Percentiles rank a stretch among this genome's conserved stretches.
Conservation (phyloP, 2,797 vertebrate species). For the Molossus molossus region DNA sequence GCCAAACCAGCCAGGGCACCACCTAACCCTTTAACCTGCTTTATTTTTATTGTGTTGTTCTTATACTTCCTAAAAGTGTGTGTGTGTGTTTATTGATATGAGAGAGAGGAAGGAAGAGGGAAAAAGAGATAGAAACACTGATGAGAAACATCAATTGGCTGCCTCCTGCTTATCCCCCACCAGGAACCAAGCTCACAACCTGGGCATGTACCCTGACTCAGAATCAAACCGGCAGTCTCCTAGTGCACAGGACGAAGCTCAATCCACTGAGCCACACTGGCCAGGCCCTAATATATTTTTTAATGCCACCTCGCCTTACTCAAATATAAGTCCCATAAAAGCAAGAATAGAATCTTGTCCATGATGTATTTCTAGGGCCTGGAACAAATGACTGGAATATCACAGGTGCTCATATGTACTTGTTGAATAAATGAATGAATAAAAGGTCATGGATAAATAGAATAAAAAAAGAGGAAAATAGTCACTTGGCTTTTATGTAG, state of each 20-base stretch:
- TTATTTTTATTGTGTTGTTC: constrained; percentile 19
- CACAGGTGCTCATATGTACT: neutral
- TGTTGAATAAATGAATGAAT: constrained; percentile 35
- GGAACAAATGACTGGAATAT: constrained; percentile 23
- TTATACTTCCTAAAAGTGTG: neutral
- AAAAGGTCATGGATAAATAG: neutral
- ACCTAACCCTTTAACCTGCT: neutral
- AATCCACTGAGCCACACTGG: too few relatives aligned
- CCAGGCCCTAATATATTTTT: neutral
- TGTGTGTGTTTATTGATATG: too few relatives aligned
- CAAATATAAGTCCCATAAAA: constrained; percentile 3
- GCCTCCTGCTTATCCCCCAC: too few relatives aligned
- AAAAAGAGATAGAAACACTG: too few relatives aligned
- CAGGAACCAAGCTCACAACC: too few relatives aligned
- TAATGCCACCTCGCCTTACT: neutral
- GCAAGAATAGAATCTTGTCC: neutral
- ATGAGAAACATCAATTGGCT: too few relatives aligned
- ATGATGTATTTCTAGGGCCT: neutral
- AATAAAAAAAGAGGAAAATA: constrained; percentile 48
- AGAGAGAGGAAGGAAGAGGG: too few relatives aligned
- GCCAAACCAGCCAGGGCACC: too few relatives aligned
- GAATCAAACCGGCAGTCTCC: too few relatives aligned
- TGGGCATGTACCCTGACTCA: too few relatives aligned
- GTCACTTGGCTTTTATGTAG: constrained; percentile 29
- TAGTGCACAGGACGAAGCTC: too few relatives aligned